phyloP scores from a whole-genome alignment of 2,888 invertebrate species.

The Eudemis profundana region DNA sequence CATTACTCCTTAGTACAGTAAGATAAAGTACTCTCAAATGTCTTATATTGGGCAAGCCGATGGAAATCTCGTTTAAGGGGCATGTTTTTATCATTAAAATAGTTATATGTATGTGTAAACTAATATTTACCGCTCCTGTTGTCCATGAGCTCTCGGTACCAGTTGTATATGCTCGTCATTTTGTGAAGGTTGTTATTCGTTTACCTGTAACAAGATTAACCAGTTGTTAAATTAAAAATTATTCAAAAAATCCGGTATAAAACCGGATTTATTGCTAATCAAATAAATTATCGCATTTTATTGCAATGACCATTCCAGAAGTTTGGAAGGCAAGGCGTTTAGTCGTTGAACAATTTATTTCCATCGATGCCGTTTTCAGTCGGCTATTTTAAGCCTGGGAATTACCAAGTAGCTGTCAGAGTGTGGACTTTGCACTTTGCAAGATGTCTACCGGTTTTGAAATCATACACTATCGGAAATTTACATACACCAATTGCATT shows the following conservation, averaged over 20 bases:
- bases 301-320: neutral
- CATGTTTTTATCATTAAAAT: too few relatives aligned
- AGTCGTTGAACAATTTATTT: constrained; percentile 5
- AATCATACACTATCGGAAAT: constrained; percentile 3
- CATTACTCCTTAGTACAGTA: too few relatives aligned
- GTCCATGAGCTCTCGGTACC: constrained; percentile 90
- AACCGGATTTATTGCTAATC: neutral
- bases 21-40: too few relatives aligned
- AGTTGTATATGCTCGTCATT: constrained; percentile 86
- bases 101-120: neutral
- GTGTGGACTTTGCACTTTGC: constrained; percentile 27
- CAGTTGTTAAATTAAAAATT: constrained; percentile 9
- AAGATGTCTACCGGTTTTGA: neutral
- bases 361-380: constrained; percentile 15
- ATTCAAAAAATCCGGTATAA: neutral
- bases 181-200: constrained; percentile 70
- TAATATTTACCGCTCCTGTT: constrained; percentile 88
- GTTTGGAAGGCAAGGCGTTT: too few relatives aligned
- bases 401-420: constrained; percentile 13
- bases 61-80: too few relatives aligned
- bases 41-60: too few relatives aligned
- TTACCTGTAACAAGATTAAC: constrained; percentile 75
- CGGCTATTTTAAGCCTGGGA: constrained; percentile 16
- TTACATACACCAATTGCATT: neutral
- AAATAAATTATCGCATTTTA: neutral